Evolutionary conservation across 2,113 vertebrate genomes (phyloP).

Genomic region (Thryonomys swinderianus): DNA sequence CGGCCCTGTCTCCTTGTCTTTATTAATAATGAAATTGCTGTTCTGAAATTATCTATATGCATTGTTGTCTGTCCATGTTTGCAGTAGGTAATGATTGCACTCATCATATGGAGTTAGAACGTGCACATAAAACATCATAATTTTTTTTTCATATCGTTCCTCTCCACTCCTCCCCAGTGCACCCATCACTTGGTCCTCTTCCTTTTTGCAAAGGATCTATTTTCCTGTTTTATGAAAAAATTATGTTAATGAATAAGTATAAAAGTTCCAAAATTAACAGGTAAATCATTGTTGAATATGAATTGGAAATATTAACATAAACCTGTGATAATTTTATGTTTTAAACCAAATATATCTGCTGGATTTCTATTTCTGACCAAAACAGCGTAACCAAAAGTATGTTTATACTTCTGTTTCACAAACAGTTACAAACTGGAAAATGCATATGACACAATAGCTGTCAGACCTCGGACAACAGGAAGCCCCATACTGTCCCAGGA

Average conservation of each 20-base stretch:
- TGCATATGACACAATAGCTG: not conserved
- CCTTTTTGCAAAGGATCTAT: not conserved
- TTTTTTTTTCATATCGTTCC: not conserved
- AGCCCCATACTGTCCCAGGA: not conserved
- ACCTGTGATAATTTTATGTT: not conserved
- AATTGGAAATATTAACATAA: not conserved
- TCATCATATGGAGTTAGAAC: not conserved
- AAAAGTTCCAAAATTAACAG: not conserved
- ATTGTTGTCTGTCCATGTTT: not conserved
- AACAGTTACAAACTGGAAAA: not conserved
- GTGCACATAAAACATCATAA: not conserved
- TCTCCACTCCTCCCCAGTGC: not conserved
- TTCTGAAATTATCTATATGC: not conserved
- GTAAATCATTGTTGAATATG: not conserved
- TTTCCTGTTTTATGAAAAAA: not conserved
- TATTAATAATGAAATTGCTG: not conserved
- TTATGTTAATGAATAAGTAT: not conserved
- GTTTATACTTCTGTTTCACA: not conserved
- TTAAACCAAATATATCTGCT: not conserved
- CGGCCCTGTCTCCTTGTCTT: not conserved
- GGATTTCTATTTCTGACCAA: not conserved
- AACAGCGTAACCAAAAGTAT: not conserved
- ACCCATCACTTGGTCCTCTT: not conserved
- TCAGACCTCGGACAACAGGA: not conserved
- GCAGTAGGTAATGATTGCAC: too few relatives aligned